phyloP scores from a whole-genome alignment of 1,140 invertebrate species.

The Sarcophaga bullata region DNA sequence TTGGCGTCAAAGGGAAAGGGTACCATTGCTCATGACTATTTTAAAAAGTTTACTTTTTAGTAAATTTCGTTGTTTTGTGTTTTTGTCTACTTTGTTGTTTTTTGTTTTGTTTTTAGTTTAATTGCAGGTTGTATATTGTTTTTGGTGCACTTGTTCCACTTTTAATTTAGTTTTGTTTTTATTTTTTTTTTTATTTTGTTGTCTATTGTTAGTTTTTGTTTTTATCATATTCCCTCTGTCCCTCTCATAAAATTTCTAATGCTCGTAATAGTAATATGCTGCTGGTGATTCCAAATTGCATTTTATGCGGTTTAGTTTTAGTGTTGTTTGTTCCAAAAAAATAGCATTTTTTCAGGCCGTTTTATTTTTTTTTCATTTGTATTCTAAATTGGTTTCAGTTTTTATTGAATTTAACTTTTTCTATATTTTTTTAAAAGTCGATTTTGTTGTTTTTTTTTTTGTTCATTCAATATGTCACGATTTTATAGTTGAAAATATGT shows the following conservation, averaged over 20 bases:
- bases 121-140: neutral
- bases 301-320: neutral
- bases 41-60: neutral
- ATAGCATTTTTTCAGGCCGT: neutral
- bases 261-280: neutral
- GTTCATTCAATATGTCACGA: neutral
- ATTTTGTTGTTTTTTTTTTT: neutral
- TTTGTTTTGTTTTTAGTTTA: neutral
- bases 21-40: neutral
- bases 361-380: neutral
- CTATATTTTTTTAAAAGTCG: neutral
- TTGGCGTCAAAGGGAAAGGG: neutral
- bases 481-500: neutral
- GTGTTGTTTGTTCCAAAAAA: neutral
- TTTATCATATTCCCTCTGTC: neutral
- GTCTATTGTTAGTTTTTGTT: neutral
- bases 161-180: slow-evolving; percentile 5
- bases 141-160: slow-evolving; percentile 17
- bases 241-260: neutral
- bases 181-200: slow-evolving; percentile 2
- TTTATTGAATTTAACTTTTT: too few relatives aligned
- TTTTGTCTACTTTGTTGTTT: neutral
- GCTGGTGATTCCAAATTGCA: neutral
- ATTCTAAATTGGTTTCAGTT: neutral
- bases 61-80: neutral